Base-by-base conservation (phyloP, 2,888 invertebrate genomes). In the Altica lythri region DNA sequence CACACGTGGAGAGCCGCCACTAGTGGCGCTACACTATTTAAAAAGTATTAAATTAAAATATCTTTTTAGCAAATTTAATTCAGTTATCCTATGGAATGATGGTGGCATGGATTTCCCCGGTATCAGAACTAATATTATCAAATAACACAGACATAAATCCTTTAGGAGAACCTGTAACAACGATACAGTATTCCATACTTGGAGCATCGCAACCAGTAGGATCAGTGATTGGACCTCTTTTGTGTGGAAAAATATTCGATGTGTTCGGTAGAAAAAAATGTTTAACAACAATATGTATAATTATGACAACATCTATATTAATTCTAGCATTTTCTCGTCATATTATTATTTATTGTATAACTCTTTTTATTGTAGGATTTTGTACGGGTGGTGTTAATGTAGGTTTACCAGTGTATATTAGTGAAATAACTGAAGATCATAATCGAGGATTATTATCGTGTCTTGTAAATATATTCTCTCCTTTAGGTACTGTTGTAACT, bases 341-440 rank as follows among this genome's bases (percentile, higher is more conserved):
- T 18, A 48, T 48, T 13, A 22, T n/a, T 5, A 4, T 38, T 10
- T 25, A 27, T 17, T 48, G 17, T 18, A n/a, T 18, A n/a, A n/a
- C 27, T 12, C 6, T 48, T 9, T 3, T 27, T 1, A 2, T 38
- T 3, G 10, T 16, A 4, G 35, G 38, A 2, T 3, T 48, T 3
- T 8, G n/a, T 1, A 10, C 27, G 8, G 47, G 47, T 22, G 47
- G 34, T 13, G 10, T n/a, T n/a, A 2, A 1, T 2, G 35, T 50
- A 10, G 55, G 44, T 37, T n/a, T 86, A 0, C 91, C 92, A 0
- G 88, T 92, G 83, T 94, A 93, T 76, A 84, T 90, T 54, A 90
- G 90, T 34, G 94, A 94, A 76, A 89, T 92, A 19, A 83, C 92
- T 5, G 86, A 90, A 79, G 85, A 86, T 53, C 86, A 86, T 19